A percentile compares a stretch with the other conserved stretches of the same genome.
These are phyloP conservation scores for Ginglymostoma cirratum DNA, from an alignment of 2,113 vertebrate species.

Conservation along the genomic window DNA sequence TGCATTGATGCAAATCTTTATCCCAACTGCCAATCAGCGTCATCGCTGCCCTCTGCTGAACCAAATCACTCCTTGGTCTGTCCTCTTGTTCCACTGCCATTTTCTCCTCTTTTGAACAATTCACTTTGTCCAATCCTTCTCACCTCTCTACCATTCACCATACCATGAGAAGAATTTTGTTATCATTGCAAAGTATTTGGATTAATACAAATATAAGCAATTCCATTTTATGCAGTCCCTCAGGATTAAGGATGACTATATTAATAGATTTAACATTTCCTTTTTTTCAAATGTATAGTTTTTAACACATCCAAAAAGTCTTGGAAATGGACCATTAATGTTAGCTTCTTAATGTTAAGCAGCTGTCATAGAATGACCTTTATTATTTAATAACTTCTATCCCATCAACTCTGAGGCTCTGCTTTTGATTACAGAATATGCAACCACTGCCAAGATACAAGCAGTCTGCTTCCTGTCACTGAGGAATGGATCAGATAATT, in stretches of 20 bases:
- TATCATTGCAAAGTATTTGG: neutral
- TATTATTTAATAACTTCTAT: conserved; percentile 11
- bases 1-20: too few species aligned
- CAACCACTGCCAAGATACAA: neutral
- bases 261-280: neutral
- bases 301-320: neutral
- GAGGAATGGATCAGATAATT: neutral
- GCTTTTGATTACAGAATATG: conserved; percentile 5
- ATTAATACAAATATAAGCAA: neutral
- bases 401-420: neutral
- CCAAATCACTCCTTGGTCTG: too few species aligned
- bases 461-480: neutral
- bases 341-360: neutral
- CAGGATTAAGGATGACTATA: neutral
- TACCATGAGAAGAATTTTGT: neutral
- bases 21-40: too few species aligned
- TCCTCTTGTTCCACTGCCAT: too few species aligned
- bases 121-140: too few species aligned
- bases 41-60: too few species aligned
- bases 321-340: neutral
- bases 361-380: neutral
- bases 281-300: neutral
- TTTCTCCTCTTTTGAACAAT: too few species aligned
- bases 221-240: too few species aligned
- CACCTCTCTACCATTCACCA: too few species aligned